Conservation (phyloP, 2,888 invertebrate genomes). For the Rhagium mordax region DNA sequence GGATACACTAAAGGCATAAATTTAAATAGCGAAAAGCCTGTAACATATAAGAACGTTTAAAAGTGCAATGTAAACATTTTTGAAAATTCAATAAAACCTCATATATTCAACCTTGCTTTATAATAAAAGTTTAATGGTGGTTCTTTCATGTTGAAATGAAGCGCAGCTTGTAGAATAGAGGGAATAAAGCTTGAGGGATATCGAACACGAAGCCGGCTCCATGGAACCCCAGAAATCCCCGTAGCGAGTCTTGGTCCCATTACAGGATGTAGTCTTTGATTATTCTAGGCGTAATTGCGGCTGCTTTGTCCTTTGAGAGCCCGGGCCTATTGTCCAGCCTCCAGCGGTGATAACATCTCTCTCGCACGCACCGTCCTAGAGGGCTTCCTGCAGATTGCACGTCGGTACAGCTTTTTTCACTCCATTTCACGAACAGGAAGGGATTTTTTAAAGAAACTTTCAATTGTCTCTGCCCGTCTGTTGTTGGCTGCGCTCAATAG, state of each 20-base stretch:
- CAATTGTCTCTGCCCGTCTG: conserved; percentile 60
- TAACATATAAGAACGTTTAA: conserved; percentile 20
- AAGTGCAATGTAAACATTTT: conserved; percentile 29
- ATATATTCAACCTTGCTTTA: conserved; percentile 51
- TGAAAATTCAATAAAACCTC: conserved; percentile 27
- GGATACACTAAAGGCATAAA: not conserved
- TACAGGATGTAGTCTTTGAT: conserved; percentile 68
- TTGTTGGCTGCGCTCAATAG: conserved; percentile 51
- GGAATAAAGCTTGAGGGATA: conserved; percentile 51
- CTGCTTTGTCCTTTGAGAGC: conserved; percentile 66
- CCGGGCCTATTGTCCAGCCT: conserved; percentile 64
- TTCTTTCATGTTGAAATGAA: conserved; percentile 61
- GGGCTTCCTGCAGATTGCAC: conserved; percentile 44
- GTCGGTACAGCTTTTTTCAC: conserved; percentile 56
- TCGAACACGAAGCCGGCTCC: conserved; percentile 40
- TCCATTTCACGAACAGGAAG: conserved; percentile 60
- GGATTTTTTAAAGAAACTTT: conserved; percentile 61
- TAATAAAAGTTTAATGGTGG: conserved; percentile 62
- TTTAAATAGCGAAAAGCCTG: not conserved
- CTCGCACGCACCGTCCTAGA: conserved; percentile 40
- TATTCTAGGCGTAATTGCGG: conserved; percentile 68
- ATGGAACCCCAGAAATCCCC: conserved; percentile 56
- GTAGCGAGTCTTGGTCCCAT: conserved; percentile 62
- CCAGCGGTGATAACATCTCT: conserved; percentile 53
- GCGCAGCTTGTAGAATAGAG: conserved; percentile 51